Conservation (phyloP, 2,113 vertebrate species). For the Pteruthius melanotis region DNA sequence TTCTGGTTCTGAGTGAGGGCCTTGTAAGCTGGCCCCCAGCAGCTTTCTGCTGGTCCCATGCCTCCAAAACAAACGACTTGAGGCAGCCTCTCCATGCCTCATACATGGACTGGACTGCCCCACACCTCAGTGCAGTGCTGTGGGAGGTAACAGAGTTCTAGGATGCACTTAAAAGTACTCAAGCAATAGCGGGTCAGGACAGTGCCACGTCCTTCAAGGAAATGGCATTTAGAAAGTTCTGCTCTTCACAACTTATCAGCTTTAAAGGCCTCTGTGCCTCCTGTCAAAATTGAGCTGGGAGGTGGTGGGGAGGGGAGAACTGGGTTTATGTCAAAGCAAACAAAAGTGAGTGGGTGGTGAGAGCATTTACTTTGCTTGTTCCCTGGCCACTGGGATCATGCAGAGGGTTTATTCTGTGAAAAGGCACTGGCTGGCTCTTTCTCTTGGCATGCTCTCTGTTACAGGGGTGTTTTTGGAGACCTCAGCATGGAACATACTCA, state of each 20-base stretch:
- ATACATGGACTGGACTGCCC: rapidly evolving
- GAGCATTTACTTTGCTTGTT: background rate
- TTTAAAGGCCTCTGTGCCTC: background rate
- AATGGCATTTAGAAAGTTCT: background rate
- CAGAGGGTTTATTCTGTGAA: background rate
- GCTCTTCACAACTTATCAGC: background rate
- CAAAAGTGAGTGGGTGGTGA: background rate
- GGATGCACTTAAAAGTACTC: background rate
- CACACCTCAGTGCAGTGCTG: too few species aligned
- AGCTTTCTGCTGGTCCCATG: background rate
- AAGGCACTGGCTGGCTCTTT: background rate
- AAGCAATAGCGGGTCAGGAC: background rate
- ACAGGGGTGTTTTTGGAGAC: background rate
- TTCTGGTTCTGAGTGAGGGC: background rate
- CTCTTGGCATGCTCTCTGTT: background rate
- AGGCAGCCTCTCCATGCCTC: background rate
- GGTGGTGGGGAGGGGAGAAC: background rate
- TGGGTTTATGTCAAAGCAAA: background rate
- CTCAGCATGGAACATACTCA: background rate
- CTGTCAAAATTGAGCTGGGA: background rate
- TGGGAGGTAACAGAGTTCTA: background rate
- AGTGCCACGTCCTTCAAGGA: background rate
- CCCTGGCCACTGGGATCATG: background rate
- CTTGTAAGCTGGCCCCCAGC: background rate
- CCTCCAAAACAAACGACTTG: rapidly evolving